Base-by-base conservation (phyloP, 92 coral and sea anemone genomes). In the Siderastrea radians region DNA sequence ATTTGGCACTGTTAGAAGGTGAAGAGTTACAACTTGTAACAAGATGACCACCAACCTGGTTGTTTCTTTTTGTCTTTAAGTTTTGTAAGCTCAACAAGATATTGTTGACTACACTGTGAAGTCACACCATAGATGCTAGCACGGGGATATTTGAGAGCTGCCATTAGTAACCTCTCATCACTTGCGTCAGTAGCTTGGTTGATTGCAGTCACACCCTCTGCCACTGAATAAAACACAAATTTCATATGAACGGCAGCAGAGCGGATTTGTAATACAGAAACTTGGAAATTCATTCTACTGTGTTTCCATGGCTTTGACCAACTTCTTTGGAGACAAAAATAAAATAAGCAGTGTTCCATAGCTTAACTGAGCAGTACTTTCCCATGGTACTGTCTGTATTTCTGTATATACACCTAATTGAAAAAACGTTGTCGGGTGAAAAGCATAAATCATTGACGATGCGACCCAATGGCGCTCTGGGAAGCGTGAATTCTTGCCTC, bases 71-170 rank as follows among this genome's bases (percentile, higher is more conserved):
- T 87, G 16, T 91, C 91, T 87, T 95, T 96, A 44, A 91, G 84
- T 81, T 88, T 90, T 66, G 76, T 66, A 47, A 95, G 83, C 71
- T 92, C 88, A 77, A 86, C 89, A 50, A 91, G 80, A 87, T 98
- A 98, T 49, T 87, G 90, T 43, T 90, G 86, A 68, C 89, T 84
- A 65, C 99, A 98, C 70, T 94, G 96, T 57, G 93, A 90, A 43
- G 97, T 94, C 66, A 95, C 99, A 51, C 99, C 96, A 72, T 96
- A 81, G 59, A 98, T 94, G 51, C 94, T 93, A 12, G 94, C 98
- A 57, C 78, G 94, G 60, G 98, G 90, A 50, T 93, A 79, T 54
- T 87, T 88, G 38, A 98, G 92, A 17, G 99, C 94, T 19, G 87
- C 82, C 54, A 92, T 61, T 9, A 96, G 90, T 6, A 83, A 77